A percentile compares a stretch with the other conserved stretches of the same genome.
phyloP scores from a whole-genome alignment of 1,140 invertebrate species.

The Amphibalanus amphitrite region DNA sequence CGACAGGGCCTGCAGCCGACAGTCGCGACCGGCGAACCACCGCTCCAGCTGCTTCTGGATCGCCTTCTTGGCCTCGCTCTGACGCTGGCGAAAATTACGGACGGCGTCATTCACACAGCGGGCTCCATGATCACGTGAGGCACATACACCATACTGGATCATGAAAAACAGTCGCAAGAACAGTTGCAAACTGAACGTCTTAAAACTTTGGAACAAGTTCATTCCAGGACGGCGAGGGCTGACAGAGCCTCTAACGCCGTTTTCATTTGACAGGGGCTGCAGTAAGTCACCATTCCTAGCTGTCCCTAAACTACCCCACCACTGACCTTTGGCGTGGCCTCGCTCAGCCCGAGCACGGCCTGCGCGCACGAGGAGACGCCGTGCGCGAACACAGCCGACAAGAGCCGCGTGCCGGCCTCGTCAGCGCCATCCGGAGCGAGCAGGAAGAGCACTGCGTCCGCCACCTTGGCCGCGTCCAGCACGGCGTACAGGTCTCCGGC shows the following conservation, averaged over 20 bases:
- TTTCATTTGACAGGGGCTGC: background rate
- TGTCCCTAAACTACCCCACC: no score
- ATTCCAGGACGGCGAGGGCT: background rate
- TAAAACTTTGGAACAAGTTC: background rate
- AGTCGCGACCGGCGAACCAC: background rate
- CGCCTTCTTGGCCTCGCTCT: background rate
- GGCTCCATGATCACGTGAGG: no score
- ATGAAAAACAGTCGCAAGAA: no score
- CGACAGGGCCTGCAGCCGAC: background rate
- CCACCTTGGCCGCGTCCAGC: constrained; percentile 1
- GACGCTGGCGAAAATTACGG: background rate
- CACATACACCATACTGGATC: no score
- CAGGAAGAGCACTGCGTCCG: background rate
- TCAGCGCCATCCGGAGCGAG: background rate
- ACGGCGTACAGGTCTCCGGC: background rate
- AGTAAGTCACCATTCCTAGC: no score
- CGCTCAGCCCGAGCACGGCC: background rate
- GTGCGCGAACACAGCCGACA: background rate
- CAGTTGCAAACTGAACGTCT: no score
- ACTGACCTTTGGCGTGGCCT: background rate
- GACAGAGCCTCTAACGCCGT: background rate
- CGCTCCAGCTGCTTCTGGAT: constrained; percentile 1
- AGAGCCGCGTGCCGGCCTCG: background rate
- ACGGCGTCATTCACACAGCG: no score
- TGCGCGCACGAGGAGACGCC: background rate